Evolutionary conservation across 2,113 vertebrate species (phyloP).

Genomic region (Lagopus leucura): DNA sequence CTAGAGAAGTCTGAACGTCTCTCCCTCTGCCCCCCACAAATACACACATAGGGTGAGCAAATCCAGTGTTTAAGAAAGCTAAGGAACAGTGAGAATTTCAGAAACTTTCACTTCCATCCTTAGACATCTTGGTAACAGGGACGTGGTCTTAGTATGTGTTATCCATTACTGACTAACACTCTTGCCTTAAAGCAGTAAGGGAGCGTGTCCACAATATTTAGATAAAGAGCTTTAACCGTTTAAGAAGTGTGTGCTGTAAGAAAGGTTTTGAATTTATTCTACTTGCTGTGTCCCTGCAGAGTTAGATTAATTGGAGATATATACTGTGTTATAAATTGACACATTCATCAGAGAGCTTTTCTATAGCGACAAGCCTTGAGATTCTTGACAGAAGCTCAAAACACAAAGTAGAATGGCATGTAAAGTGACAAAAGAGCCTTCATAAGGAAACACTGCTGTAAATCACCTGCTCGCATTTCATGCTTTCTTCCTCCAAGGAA

Average conservation of each 20-base stretch:
- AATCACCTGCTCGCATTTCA: constrained; percentile 15
- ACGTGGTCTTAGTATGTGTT: background rate
- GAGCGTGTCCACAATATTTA: background rate
- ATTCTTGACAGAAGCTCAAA: background rate
- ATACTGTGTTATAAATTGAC: background rate
- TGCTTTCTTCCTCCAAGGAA: background rate
- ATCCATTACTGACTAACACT: background rate
- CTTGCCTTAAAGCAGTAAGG: background rate
- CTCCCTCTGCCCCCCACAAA: background rate
- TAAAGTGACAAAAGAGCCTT: background rate
- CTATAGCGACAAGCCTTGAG: background rate
- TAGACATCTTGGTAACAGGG: background rate
- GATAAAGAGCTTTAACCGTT: background rate
- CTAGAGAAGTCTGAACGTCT: background rate
- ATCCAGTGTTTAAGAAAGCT: background rate
- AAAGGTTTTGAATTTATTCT: background rate
- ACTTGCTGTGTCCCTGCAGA: background rate
- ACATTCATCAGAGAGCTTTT: background rate
- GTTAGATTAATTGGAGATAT: background rate
- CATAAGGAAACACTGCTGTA: background rate
- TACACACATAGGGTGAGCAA: background rate
- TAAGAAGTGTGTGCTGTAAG: background rate
- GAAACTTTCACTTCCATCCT: background rate
- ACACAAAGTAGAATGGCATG: background rate
- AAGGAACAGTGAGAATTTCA: background rate